Conservation (phyloP, 2,113 vertebrate genomes). For the Ophthalmolycus amberensis region DNA sequence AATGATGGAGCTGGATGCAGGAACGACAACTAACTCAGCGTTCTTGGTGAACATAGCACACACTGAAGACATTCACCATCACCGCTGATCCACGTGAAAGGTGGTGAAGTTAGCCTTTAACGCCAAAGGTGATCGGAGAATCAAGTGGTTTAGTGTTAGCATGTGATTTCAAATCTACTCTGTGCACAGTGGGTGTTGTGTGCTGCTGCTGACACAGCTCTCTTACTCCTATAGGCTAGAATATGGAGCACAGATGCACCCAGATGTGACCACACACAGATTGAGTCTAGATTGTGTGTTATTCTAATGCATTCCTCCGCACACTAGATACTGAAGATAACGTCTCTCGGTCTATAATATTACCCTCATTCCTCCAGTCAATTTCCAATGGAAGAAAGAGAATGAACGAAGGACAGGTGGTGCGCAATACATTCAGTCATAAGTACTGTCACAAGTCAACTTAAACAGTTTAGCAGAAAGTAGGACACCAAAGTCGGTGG, state of each 20-base stretch:
- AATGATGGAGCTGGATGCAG: too few relatives aligned
- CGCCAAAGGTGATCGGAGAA: background rate
- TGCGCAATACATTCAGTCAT: background rate
- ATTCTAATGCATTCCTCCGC: conserved; percentile 22
- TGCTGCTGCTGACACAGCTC: conserved; percentile 46
- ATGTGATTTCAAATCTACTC: conserved; percentile 21
- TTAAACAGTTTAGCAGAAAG: background rate
- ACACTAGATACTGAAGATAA: conserved; percentile 18
- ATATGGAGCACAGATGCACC: conserved; percentile 1
- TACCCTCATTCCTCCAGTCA: background rate
- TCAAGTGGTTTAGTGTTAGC: background rate
- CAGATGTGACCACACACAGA: background rate
- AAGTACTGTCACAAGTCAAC: background rate
- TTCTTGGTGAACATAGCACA: background rate
- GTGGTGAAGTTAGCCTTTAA: background rate
- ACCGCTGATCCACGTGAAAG: background rate
- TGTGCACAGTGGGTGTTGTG: conserved; percentile 25
- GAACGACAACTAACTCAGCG: background rate
- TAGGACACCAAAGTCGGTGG: background rate
- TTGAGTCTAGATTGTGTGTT: conserved; percentile 43
- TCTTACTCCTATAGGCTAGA: conserved; percentile 15
- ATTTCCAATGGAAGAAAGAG: background rate
- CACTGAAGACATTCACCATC: background rate
- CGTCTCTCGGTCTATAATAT: conserved; percentile 11
- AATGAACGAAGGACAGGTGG: background rate